phyloP scores from a whole-genome alignment of 2,888 invertebrate genomes.

The Nasonovia ribisnigri region DNA sequence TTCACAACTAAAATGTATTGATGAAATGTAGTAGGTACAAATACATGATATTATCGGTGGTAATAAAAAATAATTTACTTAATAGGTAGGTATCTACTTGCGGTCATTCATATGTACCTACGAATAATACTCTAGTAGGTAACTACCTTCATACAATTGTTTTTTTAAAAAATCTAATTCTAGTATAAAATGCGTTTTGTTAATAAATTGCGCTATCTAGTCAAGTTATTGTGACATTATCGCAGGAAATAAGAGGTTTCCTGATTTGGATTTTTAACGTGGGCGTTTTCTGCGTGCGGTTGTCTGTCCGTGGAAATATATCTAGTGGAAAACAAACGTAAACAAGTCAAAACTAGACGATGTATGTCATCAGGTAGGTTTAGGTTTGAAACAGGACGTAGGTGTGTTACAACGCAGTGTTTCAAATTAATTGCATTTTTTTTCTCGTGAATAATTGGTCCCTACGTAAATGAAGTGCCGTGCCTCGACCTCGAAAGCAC shows the following conservation, averaged over 20 bases:
- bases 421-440: conserved; percentile 47
- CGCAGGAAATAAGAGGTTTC: neutral
- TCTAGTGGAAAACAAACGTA: conserved; percentile 24
- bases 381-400: neutral
- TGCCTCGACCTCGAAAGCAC: conserved; percentile 25
- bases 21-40: neutral
- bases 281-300: conserved; percentile 42
- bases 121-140: neutral
- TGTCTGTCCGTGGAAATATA: neutral
- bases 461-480: neutral
- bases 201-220: neutral
- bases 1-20: neutral
- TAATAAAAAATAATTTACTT: neutral
- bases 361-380: conserved; percentile 20
- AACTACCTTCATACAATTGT: neutral
- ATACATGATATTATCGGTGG: neutral
- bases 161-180: neutral
- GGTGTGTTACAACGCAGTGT: neutral
- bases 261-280: conserved; percentile 44
- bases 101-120: neutral
- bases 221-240: conserved; percentile 25
- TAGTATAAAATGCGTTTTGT: neutral
- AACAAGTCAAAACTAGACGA: conserved; percentile 25
- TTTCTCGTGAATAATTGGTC: conserved; percentile 16
- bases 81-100: neutral